A percentile compares a stretch with the other conserved stretches of the same genome.
Conservation (phyloP, 2,113 vertebrate species). For the Psophia crepitans region DNA sequence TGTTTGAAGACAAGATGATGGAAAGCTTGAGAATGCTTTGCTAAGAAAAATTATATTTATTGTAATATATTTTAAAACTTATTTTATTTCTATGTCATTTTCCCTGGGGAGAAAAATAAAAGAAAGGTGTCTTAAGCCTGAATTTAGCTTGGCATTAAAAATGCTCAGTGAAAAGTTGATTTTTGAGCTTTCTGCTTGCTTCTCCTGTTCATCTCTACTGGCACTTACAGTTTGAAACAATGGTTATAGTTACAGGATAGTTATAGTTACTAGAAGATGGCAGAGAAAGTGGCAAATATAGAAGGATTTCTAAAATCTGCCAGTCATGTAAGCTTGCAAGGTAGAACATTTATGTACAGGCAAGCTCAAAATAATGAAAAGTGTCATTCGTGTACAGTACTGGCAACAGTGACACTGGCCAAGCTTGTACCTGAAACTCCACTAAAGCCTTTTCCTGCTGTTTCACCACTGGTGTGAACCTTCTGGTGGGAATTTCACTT, state of each 20-base stretch:
- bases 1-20: background rate
- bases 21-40: background rate
- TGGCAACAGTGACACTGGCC: background rate
- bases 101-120: background rate
- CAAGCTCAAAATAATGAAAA: background rate
- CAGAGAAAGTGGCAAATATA: background rate
- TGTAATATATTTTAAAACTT: background rate
- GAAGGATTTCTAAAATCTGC: background rate
- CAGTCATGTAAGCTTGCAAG: background rate
- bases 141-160: background rate
- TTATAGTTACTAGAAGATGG: background rate
- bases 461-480: background rate
- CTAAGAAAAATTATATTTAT: background rate
- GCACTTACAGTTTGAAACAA: background rate
- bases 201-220: background rate
- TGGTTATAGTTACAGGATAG: background rate
- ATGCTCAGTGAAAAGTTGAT: background rate
- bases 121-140: background rate
- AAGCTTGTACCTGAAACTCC: background rate
- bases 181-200: background rate
- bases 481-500: background rate
- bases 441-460: background rate
- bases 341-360: background rate
- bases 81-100: background rate
- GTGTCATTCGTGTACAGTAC: fast-evolving